Evolutionary conservation across 2,797 vertebrate genomes (phyloP).

Genomic region (Carcharodon carcharias): DNA sequence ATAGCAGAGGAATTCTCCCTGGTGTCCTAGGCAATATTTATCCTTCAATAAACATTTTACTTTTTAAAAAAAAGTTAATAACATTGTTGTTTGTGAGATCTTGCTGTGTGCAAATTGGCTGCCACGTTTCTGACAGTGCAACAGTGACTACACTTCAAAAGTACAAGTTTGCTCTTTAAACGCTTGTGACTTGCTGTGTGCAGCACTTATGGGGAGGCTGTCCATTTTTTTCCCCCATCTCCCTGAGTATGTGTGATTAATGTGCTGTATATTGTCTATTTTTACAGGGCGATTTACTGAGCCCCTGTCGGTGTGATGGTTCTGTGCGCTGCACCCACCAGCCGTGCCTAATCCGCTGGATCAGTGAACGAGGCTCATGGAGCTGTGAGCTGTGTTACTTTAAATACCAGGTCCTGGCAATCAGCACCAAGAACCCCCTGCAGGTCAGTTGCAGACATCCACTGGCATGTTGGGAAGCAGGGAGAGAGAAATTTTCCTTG

Average conservation of each 20-base stretch:
- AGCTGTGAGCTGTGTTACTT: slow-evolving; percentile 84
- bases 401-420: slow-evolving; percentile 82
- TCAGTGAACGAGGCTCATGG: slow-evolving; percentile 81
- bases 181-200: background rate
- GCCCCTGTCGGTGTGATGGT: slow-evolving; percentile 73
- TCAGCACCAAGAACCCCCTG: slow-evolving; percentile 81
- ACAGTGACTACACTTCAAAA: background rate
- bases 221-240: background rate
- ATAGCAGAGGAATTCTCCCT: background rate
- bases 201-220: background rate
- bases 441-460: slow-evolving; percentile 57
- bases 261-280: slow-evolving; percentile 27
- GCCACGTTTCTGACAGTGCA: background rate
- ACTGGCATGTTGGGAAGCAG: background rate
- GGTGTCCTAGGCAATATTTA: background rate
- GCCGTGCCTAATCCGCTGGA: slow-evolving; percentile 81
- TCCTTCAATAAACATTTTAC: background rate
- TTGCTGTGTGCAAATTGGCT: background rate
- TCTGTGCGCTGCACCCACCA: slow-evolving; percentile 80
- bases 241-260: background rate
- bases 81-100: background rate
- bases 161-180: background rate
- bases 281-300: slow-evolving; percentile 69
- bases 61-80: background rate
- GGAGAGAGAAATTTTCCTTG: background rate